Conservation (phyloP, 92 coral and sea anemone species). For the Epizoanthus ramosus region DNA sequence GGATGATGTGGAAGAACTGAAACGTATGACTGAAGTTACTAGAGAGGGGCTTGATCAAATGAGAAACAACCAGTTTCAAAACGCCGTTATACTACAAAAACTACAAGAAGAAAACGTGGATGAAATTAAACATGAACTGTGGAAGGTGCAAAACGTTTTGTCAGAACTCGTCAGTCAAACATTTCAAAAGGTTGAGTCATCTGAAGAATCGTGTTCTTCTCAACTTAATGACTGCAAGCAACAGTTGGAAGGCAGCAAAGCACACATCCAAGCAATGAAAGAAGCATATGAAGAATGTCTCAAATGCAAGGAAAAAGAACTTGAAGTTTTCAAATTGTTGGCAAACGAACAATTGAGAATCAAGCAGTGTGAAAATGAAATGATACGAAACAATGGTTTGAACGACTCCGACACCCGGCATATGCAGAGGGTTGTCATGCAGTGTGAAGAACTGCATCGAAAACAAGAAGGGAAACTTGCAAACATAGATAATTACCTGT, state of each 20-base stretch:
- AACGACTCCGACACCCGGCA: neutral
- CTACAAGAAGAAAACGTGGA: neutral
- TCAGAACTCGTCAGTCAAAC: neutral
- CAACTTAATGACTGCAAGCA: neutral
- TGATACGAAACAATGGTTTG: neutral
- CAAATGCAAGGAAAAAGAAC: slow-evolving; percentile 17
- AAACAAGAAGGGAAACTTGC: slow-evolving; percentile 6
- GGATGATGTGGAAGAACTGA: neutral
- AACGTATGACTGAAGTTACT: neutral
- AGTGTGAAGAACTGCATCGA: neutral
- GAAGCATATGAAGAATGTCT: slow-evolving; percentile 1
- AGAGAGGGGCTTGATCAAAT: neutral
- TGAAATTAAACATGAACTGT: neutral
- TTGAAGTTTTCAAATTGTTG: slow-evolving; percentile 7
- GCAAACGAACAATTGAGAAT: slow-evolving; percentile 29
- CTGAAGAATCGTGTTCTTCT: neutral
- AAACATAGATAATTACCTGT: slow-evolving; percentile 6
- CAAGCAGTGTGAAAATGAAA: slow-evolving; percentile 6
- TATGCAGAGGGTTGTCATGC: neutral
- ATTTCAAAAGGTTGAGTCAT: no score
- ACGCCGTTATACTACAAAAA: neutral
- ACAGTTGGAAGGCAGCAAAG: slow-evolving; percentile 8
- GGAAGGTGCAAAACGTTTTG: neutral
- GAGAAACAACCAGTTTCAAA: neutral
- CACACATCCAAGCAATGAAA: neutral